Evolutionary conservation across 2,113 vertebrate genomes (phyloP).

Genomic region (Struthidea cinerea): DNA sequence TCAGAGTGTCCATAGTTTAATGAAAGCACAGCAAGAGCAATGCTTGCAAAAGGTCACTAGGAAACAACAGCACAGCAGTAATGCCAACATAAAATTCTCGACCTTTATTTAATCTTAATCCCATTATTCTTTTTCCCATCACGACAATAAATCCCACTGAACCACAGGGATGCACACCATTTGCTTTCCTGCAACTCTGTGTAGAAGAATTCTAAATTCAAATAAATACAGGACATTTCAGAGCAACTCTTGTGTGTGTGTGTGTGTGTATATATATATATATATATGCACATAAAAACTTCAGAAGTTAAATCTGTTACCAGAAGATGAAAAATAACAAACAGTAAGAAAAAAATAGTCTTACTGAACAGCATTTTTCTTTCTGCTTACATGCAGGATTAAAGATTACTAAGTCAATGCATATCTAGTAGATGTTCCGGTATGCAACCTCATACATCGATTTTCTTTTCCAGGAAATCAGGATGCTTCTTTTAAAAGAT

Average conservation of each 20-base stretch:
- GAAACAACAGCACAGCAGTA: neutral
- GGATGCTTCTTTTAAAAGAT: neutral
- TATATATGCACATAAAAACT: neutral
- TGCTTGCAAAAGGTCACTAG: neutral
- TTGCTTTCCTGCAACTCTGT: neutral
- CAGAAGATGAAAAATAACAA: neutral
- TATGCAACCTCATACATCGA: neutral
- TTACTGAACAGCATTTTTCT: neutral
- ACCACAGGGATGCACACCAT: neutral
- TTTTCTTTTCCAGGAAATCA: neutral
- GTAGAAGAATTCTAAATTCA: neutral
- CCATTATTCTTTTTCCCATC: neutral
- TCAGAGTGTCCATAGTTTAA: neutral
- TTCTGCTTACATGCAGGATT: neutral
- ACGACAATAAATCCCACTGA: neutral
- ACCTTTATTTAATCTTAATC: conserved; percentile 28
- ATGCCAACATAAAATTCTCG: neutral
- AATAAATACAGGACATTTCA: neutral
- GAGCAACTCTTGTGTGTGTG: neutral
- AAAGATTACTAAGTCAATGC: conserved; percentile 19
- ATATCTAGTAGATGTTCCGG: neutral
- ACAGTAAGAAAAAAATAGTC: neutral
- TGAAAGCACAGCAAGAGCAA: neutral
- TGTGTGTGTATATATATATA: fast-evolving
- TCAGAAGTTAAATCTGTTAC: neutral